These are phyloP conservation scores for Uria aalge DNA, from an alignment of 2,113 vertebrate genomes.

Conservation along the genomic window DNA sequence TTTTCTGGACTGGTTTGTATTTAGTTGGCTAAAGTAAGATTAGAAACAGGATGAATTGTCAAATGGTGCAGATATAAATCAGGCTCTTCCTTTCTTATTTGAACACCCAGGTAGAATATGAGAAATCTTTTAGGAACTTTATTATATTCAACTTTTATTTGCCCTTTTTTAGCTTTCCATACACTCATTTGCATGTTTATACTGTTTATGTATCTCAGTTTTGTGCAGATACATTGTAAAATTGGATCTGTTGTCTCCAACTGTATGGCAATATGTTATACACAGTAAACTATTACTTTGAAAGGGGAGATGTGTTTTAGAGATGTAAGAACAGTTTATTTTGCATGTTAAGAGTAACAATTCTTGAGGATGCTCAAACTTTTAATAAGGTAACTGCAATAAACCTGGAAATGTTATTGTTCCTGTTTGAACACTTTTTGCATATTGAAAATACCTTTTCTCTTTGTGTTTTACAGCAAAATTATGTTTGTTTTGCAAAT, in stretches of 20 bases:
- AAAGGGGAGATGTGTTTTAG: not conserved
- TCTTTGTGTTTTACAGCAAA: constrained; percentile 83
- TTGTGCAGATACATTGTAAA: not conserved
- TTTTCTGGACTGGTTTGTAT: not conserved
- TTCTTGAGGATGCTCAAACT: not conserved
- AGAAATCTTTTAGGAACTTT: not conserved
- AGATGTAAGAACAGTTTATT: not conserved
- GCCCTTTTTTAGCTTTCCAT: not conserved
- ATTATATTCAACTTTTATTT: not conserved
- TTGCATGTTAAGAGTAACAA: not conserved
- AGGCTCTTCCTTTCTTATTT: not conserved
- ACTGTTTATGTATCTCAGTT: not conserved
- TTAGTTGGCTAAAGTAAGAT: not conserved
- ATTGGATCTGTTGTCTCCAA: not conserved
- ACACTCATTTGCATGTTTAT: not conserved
- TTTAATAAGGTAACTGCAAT: not conserved
- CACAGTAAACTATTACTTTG: not conserved
- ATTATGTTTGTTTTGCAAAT: constrained; percentile 99
- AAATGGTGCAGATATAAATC: not conserved
- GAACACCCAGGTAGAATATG: not conserved
- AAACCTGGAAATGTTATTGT: not conserved
- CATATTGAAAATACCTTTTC: not conserved
- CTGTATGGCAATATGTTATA: not conserved
- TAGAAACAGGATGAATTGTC: not conserved
- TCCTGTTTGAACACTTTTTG: not conserved